These are phyloP conservation scores for Sceliomorpha sp. DNA, from an alignment of 2,888 invertebrate species.

Conservation along the genomic window DNA sequence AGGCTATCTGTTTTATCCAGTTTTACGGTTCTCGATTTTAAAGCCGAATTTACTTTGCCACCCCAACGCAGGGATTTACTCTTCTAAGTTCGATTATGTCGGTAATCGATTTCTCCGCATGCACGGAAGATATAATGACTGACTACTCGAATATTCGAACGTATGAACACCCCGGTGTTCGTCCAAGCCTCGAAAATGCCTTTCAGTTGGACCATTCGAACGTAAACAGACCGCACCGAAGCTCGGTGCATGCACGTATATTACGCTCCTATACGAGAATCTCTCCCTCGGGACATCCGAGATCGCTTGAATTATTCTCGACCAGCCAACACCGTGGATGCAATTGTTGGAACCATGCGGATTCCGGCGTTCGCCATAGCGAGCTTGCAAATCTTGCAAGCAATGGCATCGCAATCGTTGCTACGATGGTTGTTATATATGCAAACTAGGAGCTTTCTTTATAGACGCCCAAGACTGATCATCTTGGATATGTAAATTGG, in stretches of 20 bases:
- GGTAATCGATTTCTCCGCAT: constrained; percentile 42
- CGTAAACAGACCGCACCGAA: constrained; percentile 56
- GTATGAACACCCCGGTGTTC: constrained; percentile 40
- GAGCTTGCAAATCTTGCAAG: constrained; percentile 28
- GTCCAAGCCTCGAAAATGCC: constrained; percentile 43
- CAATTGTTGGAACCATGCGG: constrained; percentile 37
- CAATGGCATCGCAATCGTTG: constrained; percentile 17
- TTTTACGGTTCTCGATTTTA: constrained; percentile 31
- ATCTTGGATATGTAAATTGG: too few relatives aligned
- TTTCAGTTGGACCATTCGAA: constrained; percentile 55
- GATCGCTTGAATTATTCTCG: constrained; percentile 48
- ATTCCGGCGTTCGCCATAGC: constrained; percentile 26
- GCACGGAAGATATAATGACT: constrained; percentile 28
- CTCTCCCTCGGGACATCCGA: constrained; percentile 37
- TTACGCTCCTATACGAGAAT: constrained; percentile 42
- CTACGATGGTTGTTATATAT: background rate
- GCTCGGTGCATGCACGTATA: constrained; percentile 31
- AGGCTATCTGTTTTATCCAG: constrained; percentile 30
- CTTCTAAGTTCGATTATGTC: constrained; percentile 43
- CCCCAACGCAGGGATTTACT: constrained; percentile 5
- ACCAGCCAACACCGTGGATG: constrained; percentile 22
- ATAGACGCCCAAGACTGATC: too few relatives aligned
- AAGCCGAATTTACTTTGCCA: constrained; percentile 15
- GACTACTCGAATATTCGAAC: constrained; percentile 45
- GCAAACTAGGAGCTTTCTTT: too few relatives aligned